These are phyloP conservation scores for Oikopleura dioica DNA, from an alignment of 23 tunicate species.

Conservation along the genomic window DNA sequence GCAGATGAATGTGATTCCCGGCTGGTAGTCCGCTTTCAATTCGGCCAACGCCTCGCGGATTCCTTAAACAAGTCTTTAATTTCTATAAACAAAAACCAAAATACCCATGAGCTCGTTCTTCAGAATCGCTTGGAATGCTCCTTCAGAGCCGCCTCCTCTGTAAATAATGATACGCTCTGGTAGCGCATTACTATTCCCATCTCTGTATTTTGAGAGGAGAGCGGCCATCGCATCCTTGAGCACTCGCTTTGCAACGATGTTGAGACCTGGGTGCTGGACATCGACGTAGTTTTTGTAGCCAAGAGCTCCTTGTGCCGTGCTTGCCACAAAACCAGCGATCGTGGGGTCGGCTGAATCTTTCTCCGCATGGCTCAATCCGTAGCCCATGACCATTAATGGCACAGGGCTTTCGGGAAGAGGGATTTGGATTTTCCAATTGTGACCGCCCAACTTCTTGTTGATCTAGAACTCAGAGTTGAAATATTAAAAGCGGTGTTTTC, in stretches of 20 bases:
- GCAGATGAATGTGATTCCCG: background rate
- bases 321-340: background rate
- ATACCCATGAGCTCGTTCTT: background rate
- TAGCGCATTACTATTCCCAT: background rate
- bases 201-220: background rate
- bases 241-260: background rate
- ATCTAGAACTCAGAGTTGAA: too few relatives aligned
- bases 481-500: too few relatives aligned
- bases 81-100: too few relatives aligned
- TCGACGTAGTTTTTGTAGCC: background rate
- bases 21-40: conserved; percentile 10
- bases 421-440: background rate
- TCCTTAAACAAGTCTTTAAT: too few relatives aligned
- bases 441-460: background rate
- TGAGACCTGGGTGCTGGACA: background rate
- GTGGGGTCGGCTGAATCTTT: background rate
- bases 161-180: background rate
- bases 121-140: background rate
- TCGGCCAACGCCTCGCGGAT: too few relatives aligned
- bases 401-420: background rate
- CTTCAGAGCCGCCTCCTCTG: conserved; percentile 9
- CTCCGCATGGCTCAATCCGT: background rate
- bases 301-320: background rate
- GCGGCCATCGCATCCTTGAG: background rate
- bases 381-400: background rate